A percentile compares a stretch with the other conserved stretches of the same genome.
Evolutionary conservation across 1,140 invertebrate species (phyloP).

Genomic region (Coelopa frigida): DNA sequence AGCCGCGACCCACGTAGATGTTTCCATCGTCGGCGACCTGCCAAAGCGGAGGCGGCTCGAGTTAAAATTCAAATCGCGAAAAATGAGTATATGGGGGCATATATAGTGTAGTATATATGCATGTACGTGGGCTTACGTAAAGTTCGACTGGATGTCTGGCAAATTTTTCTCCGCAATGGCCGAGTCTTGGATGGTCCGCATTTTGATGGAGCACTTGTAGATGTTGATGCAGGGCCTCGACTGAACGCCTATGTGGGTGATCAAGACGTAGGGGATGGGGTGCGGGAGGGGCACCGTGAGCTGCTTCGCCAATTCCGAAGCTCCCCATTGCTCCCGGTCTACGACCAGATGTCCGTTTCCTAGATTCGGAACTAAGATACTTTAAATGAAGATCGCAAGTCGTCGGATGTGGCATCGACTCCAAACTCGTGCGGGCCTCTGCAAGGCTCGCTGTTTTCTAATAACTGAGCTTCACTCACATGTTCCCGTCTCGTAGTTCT

Average conservation of each 20-base stretch:
- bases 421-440: too few relatives aligned
- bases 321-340: slow-evolving; percentile 46
- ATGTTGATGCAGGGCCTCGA: slow-evolving; percentile 25
- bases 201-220: slow-evolving; percentile 40
- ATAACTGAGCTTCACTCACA: too few relatives aligned
- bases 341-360: slow-evolving; percentile 44
- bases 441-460: too few relatives aligned
- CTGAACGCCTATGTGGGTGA: slow-evolving; percentile 45
- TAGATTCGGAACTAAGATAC: slow-evolving; percentile 40
- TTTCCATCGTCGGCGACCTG: slow-evolving; percentile 55
- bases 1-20: slow-evolving; percentile 57
- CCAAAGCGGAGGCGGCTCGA: too few relatives aligned
- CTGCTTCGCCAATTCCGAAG: slow-evolving; percentile 32
- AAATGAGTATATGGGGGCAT: neutral
- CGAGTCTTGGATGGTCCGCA: slow-evolving; percentile 41
- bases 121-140: slow-evolving; percentile 28
- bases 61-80: too few relatives aligned
- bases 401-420: neutral
- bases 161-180: slow-evolving; percentile 32
- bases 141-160: slow-evolving; percentile 44
- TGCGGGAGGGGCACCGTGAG: slow-evolving; percentile 22
- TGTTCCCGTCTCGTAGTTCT: slow-evolving; percentile 34
- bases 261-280: slow-evolving; percentile 44
- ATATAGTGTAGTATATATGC: neutral
- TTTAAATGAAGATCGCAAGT: slow-evolving; percentile 13